Evolutionary conservation across 2,888 invertebrate genomes (phyloP).

Genomic region (Ceramica pisi): DNA sequence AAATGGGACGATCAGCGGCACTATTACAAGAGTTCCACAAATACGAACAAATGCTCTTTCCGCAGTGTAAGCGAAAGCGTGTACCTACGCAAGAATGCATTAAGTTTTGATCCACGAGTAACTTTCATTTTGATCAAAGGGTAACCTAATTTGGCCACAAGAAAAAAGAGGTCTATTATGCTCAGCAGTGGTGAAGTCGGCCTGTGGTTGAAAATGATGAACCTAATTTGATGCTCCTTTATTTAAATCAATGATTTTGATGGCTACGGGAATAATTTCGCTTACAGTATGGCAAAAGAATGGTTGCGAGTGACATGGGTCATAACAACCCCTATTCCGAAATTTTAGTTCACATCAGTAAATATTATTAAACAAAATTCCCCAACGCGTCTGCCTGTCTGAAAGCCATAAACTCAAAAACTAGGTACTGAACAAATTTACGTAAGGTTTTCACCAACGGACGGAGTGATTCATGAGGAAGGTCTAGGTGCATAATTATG

Average conservation of each 20-base stretch:
- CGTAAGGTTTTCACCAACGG: too few relatives aligned
- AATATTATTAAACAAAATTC: too few relatives aligned
- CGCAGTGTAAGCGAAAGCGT: slow-evolving; percentile 13
- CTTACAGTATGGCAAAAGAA: background rate
- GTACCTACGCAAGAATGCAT: slow-evolving; percentile 23
- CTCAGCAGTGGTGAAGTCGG: too few relatives aligned
- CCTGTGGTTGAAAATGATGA: too few relatives aligned
- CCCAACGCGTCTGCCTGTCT: too few relatives aligned
- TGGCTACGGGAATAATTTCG: background rate
- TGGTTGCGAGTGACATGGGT: background rate
- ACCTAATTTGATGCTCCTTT: background rate
- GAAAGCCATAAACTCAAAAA: too few relatives aligned
- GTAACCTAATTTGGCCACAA: background rate
- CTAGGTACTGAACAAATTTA: too few relatives aligned
- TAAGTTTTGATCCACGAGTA: background rate
- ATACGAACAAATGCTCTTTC: slow-evolving; percentile 23
- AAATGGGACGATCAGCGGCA: slow-evolving; percentile 34
- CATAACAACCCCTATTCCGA: background rate
- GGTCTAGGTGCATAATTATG: too few relatives aligned
- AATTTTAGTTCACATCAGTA: background rate
- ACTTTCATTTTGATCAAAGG: slow-evolving; percentile 26
- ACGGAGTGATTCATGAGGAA: too few relatives aligned
- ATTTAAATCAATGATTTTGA: background rate
- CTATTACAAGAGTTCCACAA: slow-evolving; percentile 31
- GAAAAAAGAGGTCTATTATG: too few relatives aligned